A percentile compares a stretch with the other conserved stretches of the same genome.
These are phyloP conservation scores for Oceanodroma tethys DNA, from an alignment of 2,113 vertebrate genomes.

Conservation along the genomic window DNA sequence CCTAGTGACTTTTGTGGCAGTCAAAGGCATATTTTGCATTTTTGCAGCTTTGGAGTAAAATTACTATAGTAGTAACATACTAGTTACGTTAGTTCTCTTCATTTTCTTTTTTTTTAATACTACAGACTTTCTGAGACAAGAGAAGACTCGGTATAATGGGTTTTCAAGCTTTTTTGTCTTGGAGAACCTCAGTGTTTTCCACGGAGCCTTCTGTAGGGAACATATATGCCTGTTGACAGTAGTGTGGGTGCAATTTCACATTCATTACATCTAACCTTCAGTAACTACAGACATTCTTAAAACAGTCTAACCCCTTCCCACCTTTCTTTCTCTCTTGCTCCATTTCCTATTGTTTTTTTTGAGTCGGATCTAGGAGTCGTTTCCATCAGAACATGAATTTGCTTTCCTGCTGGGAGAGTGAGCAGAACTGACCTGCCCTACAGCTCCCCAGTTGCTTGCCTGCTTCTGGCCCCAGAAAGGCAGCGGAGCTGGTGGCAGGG, in stretches of 20 bases:
- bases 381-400: background rate
- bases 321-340: background rate
- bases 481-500: background rate
- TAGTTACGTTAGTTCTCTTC: background rate
- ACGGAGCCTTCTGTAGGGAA: background rate
- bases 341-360: background rate
- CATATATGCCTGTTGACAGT: background rate
- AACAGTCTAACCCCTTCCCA: background rate
- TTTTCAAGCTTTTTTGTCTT: background rate
- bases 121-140: background rate
- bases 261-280: background rate
- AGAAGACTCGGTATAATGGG: background rate
- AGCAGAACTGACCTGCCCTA: background rate
- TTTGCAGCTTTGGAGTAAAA: background rate
- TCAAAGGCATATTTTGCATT: background rate
- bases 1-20: background rate
- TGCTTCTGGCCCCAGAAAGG: background rate
- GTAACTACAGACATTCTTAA: background rate
- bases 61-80: background rate
- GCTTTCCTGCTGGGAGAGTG: background rate
- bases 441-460: background rate
- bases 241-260: background rate
- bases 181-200: background rate
- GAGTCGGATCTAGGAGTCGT: background rate
- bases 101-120: background rate